A percentile compares a stretch with the other conserved stretches of the same genome.
Conservation (phyloP, 2,797 vertebrate genomes). For the Lithobates sylvaticus region DNA sequence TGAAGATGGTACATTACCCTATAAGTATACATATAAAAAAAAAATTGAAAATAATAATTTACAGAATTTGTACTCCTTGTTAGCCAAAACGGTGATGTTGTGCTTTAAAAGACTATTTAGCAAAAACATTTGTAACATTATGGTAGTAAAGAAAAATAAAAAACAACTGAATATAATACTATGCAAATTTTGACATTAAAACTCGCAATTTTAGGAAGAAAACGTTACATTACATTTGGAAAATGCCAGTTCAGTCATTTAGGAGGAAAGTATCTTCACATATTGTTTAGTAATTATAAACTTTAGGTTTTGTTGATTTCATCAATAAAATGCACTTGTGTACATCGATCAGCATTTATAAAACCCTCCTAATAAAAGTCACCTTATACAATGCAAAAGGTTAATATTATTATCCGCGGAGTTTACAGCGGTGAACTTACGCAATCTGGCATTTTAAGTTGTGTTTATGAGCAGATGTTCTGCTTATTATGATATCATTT, state of each 20-base stretch:
- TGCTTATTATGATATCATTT: slow-evolving; percentile 42
- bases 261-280: slow-evolving; percentile 18
- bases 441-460: slow-evolving; percentile 43
- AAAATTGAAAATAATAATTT: neutral
- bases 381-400: slow-evolving; percentile 39
- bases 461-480: slow-evolving; percentile 54
- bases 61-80: neutral
- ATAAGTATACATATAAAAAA: neutral
- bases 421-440: slow-evolving; percentile 46
- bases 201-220: slow-evolving; percentile 15
- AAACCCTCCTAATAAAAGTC: slow-evolving; percentile 22
- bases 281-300: slow-evolving; percentile 31
- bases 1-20: too few species aligned
- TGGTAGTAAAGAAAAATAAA: neutral
- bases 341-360: slow-evolving; percentile 44
- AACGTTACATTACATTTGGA: slow-evolving; percentile 14
- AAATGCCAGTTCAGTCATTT: slow-evolving; percentile 40
- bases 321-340: slow-evolving; percentile 15
- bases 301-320: slow-evolving; percentile 1
- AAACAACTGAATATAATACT: slow-evolving; percentile 7
- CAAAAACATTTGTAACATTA: neutral
- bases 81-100: neutral
- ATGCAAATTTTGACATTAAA: slow-evolving; percentile 35
- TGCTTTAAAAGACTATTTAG: neutral
- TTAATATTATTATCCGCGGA: slow-evolving; percentile 42